Conservation (phyloP, 2,113 vertebrate genomes). For the Engystomops pustulosus region DNA sequence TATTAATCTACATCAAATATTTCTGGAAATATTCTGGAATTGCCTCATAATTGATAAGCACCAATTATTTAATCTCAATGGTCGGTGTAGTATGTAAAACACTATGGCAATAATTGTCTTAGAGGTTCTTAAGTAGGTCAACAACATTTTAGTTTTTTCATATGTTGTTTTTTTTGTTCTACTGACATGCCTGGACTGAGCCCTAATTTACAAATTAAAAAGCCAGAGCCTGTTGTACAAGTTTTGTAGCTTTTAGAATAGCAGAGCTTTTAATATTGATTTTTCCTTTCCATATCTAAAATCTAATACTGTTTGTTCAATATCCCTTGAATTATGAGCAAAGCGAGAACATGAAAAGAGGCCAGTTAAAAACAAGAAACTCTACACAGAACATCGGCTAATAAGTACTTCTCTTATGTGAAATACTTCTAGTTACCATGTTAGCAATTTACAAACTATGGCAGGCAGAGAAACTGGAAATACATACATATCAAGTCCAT, state of each 20-base stretch:
- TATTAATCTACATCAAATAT: too few relatives aligned
- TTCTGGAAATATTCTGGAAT: too few relatives aligned
- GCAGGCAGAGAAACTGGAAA: neutral
- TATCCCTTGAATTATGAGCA: constrained; percentile 32
- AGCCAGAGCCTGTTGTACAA: constrained; percentile 1
- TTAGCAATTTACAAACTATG: too few relatives aligned
- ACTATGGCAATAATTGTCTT: neutral
- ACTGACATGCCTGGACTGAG: neutral
- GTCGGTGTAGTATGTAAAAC: too few relatives aligned
- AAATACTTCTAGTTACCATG: too few relatives aligned
- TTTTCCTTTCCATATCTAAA: constrained; percentile 19
- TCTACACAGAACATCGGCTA: too few relatives aligned
- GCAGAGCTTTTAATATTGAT: constrained; percentile 43
- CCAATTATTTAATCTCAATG: too few relatives aligned
- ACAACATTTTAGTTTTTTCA: neutral
- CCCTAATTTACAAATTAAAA: constrained; percentile 19
- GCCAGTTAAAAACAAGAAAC: neutral
- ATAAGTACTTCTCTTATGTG: too few relatives aligned
- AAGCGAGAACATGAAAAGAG: constrained; percentile 29
- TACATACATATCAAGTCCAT: neutral
- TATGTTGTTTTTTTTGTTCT: neutral
- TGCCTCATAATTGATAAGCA: too few relatives aligned
- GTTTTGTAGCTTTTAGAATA: constrained; percentile 21
- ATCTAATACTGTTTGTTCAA: constrained; percentile 7
- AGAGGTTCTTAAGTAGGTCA: neutral